These are phyloP conservation scores for Brenthis hecate DNA, from an alignment of 2,888 invertebrate species.

Conservation along the genomic window DNA sequence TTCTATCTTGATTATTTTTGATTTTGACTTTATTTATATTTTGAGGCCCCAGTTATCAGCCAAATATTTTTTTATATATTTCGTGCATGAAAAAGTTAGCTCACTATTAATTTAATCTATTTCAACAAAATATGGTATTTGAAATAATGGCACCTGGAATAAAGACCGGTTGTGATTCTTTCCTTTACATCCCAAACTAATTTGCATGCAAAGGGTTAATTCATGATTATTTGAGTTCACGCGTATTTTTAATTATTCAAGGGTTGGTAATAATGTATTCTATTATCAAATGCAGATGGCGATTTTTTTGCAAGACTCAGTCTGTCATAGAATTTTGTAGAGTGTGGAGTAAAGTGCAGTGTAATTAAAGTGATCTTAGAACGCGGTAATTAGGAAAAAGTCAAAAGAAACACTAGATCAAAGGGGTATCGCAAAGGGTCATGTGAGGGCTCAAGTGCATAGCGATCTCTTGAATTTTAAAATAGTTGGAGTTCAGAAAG, in stretches of 20 bases:
- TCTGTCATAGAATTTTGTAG: slow-evolving; percentile 61
- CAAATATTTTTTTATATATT: too few relatives aligned
- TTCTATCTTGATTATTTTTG: too few relatives aligned
- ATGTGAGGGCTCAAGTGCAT: slow-evolving; percentile 5
- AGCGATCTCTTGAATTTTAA: slow-evolving; percentile 21
- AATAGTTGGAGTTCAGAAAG: slow-evolving; percentile 7
- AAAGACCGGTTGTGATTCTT: slow-evolving; percentile 68
- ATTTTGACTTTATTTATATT: too few relatives aligned
- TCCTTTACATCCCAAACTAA: slow-evolving; percentile 60
- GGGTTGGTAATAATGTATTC: slow-evolving; percentile 75
- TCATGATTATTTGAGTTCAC: slow-evolving; percentile 77
- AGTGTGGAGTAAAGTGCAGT: slow-evolving; percentile 54
- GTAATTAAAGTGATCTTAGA: slow-evolving; percentile 35
- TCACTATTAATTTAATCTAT: too few relatives aligned
- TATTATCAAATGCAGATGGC: slow-evolving; percentile 63
- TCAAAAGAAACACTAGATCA: slow-evolving; percentile 26
- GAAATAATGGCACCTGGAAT: slow-evolving; percentile 70
- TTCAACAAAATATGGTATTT: slow-evolving; percentile 35
- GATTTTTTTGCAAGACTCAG: slow-evolving; percentile 66
- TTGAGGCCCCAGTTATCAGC: too few relatives aligned
- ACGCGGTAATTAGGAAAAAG: slow-evolving; percentile 27
- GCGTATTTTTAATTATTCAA: slow-evolving; percentile 82
- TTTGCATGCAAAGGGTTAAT: slow-evolving; percentile 81
- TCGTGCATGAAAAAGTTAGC: too few relatives aligned
- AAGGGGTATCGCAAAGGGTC: slow-evolving; percentile 23